These are phyloP conservation scores for Hymenochirus boettgeri DNA, from an alignment of 2,113 vertebrate species.

Conservation along the genomic window DNA sequence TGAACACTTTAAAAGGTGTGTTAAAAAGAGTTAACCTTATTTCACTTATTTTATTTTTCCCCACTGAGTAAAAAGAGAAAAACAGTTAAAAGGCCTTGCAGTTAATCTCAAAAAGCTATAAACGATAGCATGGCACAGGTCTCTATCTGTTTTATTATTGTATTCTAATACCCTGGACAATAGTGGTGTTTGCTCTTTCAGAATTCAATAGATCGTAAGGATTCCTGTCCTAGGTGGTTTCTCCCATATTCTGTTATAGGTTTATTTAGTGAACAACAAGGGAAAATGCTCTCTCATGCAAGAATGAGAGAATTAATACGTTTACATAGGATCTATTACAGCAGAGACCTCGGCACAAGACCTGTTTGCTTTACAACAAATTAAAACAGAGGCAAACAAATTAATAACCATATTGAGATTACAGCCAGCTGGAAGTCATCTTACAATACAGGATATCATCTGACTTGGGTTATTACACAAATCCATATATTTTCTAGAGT, in stretches of 20 bases:
- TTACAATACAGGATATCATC: neutral
- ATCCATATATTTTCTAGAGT: no score
- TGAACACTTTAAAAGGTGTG: no score
- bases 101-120: conserved; percentile 7
- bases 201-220: conserved; percentile 19
- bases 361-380: conserved; percentile 24
- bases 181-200: conserved; percentile 22
- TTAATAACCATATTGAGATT: conserved; percentile 17
- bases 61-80: no score
- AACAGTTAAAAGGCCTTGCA: neutral
- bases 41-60: no score
- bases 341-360: conserved; percentile 3
- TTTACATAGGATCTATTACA: conserved; percentile 31
- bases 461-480: no score
- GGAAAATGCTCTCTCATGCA: conserved; percentile 17
- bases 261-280: conserved; percentile 24
- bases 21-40: no score
- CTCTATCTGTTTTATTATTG: neutral
- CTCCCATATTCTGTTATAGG: conserved; percentile 5
- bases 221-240: neutral
- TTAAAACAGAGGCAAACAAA: conserved; percentile 22
- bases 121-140: neutral
- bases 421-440: neutral
- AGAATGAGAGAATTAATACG: conserved; percentile 10
- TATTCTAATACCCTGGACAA: conserved; percentile 17